Conservation (phyloP, 2,113 vertebrate genomes). For the Vidua chalybeata region DNA sequence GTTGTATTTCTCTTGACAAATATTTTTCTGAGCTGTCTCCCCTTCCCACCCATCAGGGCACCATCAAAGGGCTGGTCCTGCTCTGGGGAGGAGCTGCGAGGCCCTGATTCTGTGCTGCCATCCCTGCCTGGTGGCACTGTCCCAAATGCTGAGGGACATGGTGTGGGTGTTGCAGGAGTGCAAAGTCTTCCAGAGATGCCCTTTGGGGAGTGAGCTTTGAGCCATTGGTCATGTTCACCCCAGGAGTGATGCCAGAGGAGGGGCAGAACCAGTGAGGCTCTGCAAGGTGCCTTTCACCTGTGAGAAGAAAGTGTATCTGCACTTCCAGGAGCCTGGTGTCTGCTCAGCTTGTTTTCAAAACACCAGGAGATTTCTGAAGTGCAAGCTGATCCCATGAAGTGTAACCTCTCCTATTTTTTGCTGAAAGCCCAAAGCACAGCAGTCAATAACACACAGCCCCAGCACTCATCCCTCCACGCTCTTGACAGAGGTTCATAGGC, state of each 20-base stretch:
- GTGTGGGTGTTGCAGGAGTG: not conserved
- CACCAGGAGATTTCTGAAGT: not conserved
- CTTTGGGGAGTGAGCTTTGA: not conserved
- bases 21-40: not conserved
- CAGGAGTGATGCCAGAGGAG: not conserved
- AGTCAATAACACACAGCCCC: not conserved
- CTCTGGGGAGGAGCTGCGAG: accelerated
- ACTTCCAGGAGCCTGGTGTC: not conserved
- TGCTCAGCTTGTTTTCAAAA: not conserved
- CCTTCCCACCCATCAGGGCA: not conserved
- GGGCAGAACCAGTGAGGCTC: not conserved
- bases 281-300: not conserved
- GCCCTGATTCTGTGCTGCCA: not conserved
- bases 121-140: not conserved
- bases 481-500: constrained; percentile 18
- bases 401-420: not conserved
- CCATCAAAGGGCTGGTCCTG: not conserved
- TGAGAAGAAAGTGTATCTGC: not conserved
- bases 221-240: accelerated
- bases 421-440: not conserved
- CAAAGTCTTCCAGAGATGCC: not conserved
- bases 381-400: not conserved
- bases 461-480: accelerated
- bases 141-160: not conserved
- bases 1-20: not conserved